Percentiles rank a stretch among this genome's conserved stretches.
These are phyloP conservation scores for Cryptocephalus moraei DNA, from an alignment of 2,888 invertebrate genomes.

Conservation along the genomic window DNA sequence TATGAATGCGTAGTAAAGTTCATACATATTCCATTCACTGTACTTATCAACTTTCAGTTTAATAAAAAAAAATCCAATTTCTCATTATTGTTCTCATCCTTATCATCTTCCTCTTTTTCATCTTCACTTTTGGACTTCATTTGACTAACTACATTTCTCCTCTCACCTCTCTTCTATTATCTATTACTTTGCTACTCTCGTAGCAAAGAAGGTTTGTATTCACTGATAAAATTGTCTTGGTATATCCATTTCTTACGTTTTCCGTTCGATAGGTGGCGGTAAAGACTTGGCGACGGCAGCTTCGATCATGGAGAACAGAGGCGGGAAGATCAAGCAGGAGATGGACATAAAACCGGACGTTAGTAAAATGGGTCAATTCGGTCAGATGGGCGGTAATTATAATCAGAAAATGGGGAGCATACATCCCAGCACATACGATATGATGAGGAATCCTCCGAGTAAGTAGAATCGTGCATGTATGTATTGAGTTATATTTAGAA, in stretches of 20 bases:
- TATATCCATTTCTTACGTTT: neutral
- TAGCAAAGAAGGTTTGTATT: neutral
- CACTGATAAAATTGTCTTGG: neutral
- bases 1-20: constrained; percentile 1
- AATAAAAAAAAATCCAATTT: too few species aligned
- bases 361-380: constrained; percentile 18
- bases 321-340: constrained; percentile 40
- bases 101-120: too few species aligned
- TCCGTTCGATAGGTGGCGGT: constrained; percentile 57
- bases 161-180: too few species aligned
- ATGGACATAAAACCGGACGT: constrained; percentile 19
- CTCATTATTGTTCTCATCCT: too few species aligned
- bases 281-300: constrained; percentile 78
- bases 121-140: too few species aligned
- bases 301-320: constrained; percentile 41
- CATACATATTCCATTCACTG: too few species aligned
- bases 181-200: too few species aligned
- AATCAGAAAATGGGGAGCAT: constrained; percentile 37
- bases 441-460: constrained; percentile 42
- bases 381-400: constrained; percentile 22
- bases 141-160: too few species aligned
- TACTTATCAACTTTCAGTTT: too few species aligned
- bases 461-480: constrained; percentile 16
- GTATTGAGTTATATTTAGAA: too few species aligned
- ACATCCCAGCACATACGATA: constrained; percentile 46